Base-by-base conservation (phyloP, 1,140 invertebrate species). In the Rhagoletis pomonella region DNA sequence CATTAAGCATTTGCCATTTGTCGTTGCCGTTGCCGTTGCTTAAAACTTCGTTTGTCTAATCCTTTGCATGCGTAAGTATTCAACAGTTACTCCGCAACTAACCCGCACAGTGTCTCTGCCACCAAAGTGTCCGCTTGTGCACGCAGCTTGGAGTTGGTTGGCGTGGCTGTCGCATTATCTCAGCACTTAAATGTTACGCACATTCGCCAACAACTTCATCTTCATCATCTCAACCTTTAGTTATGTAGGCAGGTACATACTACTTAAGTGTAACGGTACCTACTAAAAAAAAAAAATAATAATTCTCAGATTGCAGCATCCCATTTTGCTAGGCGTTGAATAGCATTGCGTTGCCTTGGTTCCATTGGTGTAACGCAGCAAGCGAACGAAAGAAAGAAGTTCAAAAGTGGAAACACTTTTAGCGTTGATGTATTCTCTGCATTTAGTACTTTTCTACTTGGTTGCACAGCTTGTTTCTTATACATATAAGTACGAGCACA, bases 161-260 rank as follows among this genome's bases (percentile, higher is more conserved):
- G n/a, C 47, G n/a, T 42, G 44, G 19, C 64, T 67, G 4, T 67
- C 1, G 64, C 64, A 67, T 67, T 29, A 67, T 14, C 64, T 4
- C 64, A 67, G 73, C 73, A 81, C 73, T 81, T 81, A 81, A 81
- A 50, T 81, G 73, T 81, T 81, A 81, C 73, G 73, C 73, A 81
- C 55, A 81, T 81, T 81, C 47, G 17, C 73, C 73, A 55, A 47
- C 69, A 77, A 77, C 29, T 77, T 50, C 9, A 77, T 44, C 29
- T 77, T 55, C 50, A 55, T 55, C 50, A 55, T 55, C 50, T 29
- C 29, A 29, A 19, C 6, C 6, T 59, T 6, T 59, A 59, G 6
- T 6, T 59, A 59, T 59, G 58, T 62, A 62, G 60, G 60, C 17
- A 62, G 4, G 60, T 62, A 62, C 60, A 17, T 14, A 17, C 4